These are phyloP conservation scores for Psammodynastes pulverulentus DNA, from an alignment of 2,113 vertebrate genomes.

Conservation along the genomic window DNA sequence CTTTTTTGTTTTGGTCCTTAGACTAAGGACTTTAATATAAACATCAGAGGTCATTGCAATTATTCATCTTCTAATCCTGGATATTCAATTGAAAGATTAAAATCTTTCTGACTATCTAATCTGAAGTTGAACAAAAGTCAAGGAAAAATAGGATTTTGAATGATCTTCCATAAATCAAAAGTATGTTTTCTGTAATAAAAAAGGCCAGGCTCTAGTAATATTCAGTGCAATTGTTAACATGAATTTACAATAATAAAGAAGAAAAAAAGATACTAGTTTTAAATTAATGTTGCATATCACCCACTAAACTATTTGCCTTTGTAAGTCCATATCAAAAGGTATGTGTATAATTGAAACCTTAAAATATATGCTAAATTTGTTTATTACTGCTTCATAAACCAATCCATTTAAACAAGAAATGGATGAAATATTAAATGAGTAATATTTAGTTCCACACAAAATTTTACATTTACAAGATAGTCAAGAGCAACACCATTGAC, in stretches of 20 bases:
- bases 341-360: background rate
- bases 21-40: background rate
- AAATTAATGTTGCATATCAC: constrained; percentile 11
- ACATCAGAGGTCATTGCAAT: background rate
- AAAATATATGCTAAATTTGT: background rate
- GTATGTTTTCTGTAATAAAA: constrained; percentile 41
- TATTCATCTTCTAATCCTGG: constrained; percentile 36
- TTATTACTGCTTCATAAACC: background rate
- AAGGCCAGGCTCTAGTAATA: background rate
- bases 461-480: background rate
- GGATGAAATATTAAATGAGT: background rate
- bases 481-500: background rate
- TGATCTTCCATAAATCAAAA: constrained; percentile 32
- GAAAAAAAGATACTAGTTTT: background rate
- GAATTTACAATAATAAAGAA: constrained; percentile 16
- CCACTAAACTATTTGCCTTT: background rate
- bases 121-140: constrained; percentile 45
- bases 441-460: background rate
- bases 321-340: constrained; percentile 1
- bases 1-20: constrained; percentile 8
- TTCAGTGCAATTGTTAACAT: background rate
- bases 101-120: constrained; percentile 41
- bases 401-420: background rate
- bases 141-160: constrained; percentile 19
- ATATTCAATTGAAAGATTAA: constrained; percentile 42